These are phyloP conservation scores for Mesitornis unicolor DNA, from an alignment of 2,113 vertebrate species.

Conservation along the genomic window DNA sequence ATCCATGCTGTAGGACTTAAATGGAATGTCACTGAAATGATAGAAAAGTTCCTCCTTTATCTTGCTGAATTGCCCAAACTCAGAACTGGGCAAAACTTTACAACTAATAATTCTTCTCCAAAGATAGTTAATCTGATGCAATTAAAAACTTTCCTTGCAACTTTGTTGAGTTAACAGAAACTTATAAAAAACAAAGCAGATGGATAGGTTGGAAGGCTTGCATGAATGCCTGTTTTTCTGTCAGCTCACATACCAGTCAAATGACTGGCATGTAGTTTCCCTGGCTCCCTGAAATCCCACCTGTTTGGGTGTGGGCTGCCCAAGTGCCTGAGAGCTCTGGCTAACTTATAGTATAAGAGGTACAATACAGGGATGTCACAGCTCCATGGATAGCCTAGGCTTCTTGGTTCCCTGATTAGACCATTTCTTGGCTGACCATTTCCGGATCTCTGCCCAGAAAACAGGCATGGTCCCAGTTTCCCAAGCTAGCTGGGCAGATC, in stretches of 20 bases:
- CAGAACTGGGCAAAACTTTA: neutral
- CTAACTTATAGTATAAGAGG: neutral
- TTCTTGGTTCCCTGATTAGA: neutral
- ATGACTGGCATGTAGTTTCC: neutral
- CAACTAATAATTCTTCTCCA: neutral
- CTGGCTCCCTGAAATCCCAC: neutral
- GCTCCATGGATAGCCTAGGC: neutral
- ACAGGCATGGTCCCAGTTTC: neutral
- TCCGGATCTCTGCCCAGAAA: neutral
- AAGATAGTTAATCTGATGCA: neutral
- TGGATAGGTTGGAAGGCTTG: neutral
- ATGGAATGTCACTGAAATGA: neutral
- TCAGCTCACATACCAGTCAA: neutral
- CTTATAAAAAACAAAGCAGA: neutral
- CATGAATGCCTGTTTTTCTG: neutral
- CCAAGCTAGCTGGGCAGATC: neutral
- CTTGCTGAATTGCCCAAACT: neutral
- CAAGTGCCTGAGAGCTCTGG: constrained; percentile 8
- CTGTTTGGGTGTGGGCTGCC: neutral
- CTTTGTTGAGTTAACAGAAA: neutral
- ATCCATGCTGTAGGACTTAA: neutral
- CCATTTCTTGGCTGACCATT: neutral
- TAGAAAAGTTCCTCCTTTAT: neutral
- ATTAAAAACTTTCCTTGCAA: neutral
- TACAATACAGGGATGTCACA: neutral